Conservation (phyloP, 2,113 vertebrate genomes). For the Emydura subglobosa region DNA sequence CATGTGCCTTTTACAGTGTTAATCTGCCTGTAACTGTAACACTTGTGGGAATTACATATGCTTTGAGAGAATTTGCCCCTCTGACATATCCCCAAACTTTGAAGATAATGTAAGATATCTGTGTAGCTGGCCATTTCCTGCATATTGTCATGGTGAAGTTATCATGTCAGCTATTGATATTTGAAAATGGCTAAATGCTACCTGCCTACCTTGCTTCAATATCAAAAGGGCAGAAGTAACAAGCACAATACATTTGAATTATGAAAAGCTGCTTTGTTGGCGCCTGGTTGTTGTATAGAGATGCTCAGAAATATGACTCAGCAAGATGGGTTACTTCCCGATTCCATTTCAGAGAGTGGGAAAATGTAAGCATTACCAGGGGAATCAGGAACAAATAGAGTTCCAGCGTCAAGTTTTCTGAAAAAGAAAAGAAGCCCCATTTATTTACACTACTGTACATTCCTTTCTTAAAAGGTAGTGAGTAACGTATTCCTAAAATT, state of each 20-base stretch:
- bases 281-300: background rate
- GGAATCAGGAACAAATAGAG: constrained; percentile 4
- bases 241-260: rapidly evolving
- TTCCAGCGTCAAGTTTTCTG: background rate
- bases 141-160: background rate
- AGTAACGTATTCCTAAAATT: background rate
- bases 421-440: constrained; percentile 23
- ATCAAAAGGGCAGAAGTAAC: rapidly evolving
- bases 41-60: background rate
- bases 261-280: background rate
- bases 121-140: rapidly evolving
- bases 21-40: rapidly evolving
- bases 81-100: background rate
- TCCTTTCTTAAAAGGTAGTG: constrained; percentile 64
- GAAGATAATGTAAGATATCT: background rate
- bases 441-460: constrained; percentile 29
- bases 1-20: rapidly evolving
- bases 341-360: background rate
- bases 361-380: background rate
- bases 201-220: background rate
- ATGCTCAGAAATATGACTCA: background rate
- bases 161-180: background rate
- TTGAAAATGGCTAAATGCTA: rapidly evolving
- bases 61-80: background rate
- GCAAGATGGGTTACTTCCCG: rapidly evolving